Evolutionary conservation across 2,888 invertebrate genomes (phyloP), one percentile per base, ranked within the genome.

Genomic region (Steinernema hermaphroditum): DNA sequence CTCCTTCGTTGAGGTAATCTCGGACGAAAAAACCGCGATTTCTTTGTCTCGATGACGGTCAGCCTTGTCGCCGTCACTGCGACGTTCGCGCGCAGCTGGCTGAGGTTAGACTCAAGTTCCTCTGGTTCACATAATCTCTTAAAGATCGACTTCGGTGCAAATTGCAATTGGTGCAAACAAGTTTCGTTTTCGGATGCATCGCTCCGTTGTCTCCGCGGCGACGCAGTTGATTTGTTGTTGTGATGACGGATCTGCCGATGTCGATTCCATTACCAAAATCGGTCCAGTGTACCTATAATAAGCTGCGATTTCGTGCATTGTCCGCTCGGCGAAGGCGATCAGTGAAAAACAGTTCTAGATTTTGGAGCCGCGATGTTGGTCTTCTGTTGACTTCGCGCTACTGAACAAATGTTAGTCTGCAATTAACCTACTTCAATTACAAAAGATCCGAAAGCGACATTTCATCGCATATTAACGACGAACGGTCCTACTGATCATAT

Each of bases 231-330:
- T 16, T 62, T 29, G 62, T 62, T 62, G 62, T 32, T 62, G 62
- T 62, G 62, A 62, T 32, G 27, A 27, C 62, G 62, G 62, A 62
- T 62, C 62, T 16, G 27, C 9, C 62, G 62, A 8, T 27, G 29
- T 24, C 62, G 62, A 62, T 62, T 46, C 62, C 29, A 62, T 62
- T 62, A 62, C 62, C 62, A 62, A 24, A 62, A 62, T 62, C 32
- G 62, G 62, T 62, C 62, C 62, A 34, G 62, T 32, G 62, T 62
- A 62, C 62, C 62, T 62, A 62, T 62, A 62, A 62, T 62, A 62
- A 62, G 62, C 62, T 32, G 19, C 62, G 19, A 62, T 62, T 62
- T 62, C 32, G 12, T 32, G 62, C 62, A 32, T 27, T n/a, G 62
- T 16, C 62, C 62, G 29, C 27, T 16, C 29, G 32, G 16, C 29